These are phyloP conservation scores for Alcedo quadribrachys DNA, from an alignment of 2,797 vertebrate genomes.

Conservation along the genomic window DNA sequence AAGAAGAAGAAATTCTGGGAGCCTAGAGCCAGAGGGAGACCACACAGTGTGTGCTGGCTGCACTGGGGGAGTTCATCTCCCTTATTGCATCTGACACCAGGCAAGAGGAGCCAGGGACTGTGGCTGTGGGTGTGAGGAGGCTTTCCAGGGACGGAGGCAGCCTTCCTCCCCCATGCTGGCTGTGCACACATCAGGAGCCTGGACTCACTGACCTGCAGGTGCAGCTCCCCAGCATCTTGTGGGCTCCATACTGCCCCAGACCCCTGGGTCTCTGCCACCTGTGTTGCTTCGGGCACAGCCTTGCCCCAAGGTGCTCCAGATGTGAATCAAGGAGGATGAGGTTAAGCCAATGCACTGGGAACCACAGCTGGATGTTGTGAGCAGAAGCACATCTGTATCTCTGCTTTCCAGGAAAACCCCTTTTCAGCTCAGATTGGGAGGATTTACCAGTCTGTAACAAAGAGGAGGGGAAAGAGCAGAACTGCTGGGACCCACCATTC, in stretches of 20 bases:
- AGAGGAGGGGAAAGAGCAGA: not conserved
- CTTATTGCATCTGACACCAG: conserved; percentile 57
- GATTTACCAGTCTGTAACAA: not conserved
- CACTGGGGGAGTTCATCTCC: conserved; percentile 8
- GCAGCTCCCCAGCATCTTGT: not conserved
- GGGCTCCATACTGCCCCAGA: not conserved
- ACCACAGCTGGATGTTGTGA: not conserved
- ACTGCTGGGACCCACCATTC: fast-evolving
- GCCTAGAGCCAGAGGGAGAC: conserved; percentile 58
- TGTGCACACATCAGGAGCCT: not conserved
- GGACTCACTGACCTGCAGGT: not conserved
- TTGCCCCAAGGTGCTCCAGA: not conserved
- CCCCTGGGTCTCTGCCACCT: not conserved
- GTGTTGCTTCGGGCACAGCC: not conserved
- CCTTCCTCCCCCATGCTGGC: not conserved
- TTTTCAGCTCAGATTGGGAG: not conserved
- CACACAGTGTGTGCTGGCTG: conserved; percentile 34
- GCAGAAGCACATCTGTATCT: not conserved
- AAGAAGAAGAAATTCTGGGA: conserved; percentile 49
- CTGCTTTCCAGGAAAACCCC: conserved; percentile 16
- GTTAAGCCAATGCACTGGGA: not conserved
- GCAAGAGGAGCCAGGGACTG: conserved; percentile 33
- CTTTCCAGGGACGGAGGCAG: not conserved
- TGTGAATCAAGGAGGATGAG: not conserved
- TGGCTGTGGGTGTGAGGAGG: conserved; percentile 1